A percentile compares a stretch with the other conserved stretches of the same genome.
Evolutionary conservation across 2,113 vertebrate genomes (phyloP).

Genomic region (Piprites chloris): DNA sequence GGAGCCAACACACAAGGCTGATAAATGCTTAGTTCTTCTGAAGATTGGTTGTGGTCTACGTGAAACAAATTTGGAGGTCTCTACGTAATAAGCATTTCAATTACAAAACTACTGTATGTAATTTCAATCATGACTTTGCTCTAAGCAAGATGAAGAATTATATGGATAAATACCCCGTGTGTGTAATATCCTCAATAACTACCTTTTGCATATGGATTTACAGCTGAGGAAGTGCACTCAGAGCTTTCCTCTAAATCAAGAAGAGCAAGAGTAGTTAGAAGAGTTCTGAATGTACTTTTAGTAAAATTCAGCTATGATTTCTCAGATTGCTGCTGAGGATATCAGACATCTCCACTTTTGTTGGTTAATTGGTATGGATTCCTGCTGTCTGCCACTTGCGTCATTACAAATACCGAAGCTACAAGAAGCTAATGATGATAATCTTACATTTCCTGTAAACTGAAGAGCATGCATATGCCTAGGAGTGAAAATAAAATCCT

Average conservation of each 20-base stretch:
- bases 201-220: neutral
- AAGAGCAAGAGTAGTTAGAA: neutral
- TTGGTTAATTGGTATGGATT: neutral
- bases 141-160: neutral
- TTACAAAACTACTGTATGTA: neutral
- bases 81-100: neutral
- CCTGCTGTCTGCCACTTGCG: neutral
- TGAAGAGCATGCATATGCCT: neutral
- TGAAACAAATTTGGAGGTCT: neutral
- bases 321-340: neutral
- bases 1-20: neutral
- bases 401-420: neutral
- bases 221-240: neutral
- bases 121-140: neutral
- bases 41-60: neutral
- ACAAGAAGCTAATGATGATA: neutral
- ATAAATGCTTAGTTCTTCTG: neutral
- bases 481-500: neutral
- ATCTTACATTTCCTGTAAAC: neutral
- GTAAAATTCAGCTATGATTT: neutral
- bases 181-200: neutral
- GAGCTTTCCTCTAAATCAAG: neutral
- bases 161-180: neutral
- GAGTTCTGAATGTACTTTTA: neutral
- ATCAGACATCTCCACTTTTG: neutral